Evolutionary conservation across 2,888 invertebrate genomes (phyloP).

Genomic region (Biston stratarius): DNA sequence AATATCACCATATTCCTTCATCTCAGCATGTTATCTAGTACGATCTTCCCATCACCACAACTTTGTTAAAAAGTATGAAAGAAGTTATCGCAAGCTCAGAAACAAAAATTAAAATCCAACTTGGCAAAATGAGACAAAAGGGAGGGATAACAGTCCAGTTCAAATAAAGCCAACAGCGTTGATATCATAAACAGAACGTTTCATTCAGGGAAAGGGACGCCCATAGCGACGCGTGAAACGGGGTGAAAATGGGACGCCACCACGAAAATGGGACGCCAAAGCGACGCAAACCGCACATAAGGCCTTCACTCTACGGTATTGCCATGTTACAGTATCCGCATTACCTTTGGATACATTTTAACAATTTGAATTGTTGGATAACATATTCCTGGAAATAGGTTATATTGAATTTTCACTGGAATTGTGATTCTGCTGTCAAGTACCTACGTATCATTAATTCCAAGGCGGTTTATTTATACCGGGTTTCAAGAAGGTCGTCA

Average conservation of each 20-base stretch:
- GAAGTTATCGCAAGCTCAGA: neutral
- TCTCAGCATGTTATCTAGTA: too few relatives aligned
- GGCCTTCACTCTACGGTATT: neutral
- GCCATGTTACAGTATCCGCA: neutral
- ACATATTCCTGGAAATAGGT: too few relatives aligned
- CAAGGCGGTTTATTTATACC: too few relatives aligned
- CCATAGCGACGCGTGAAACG: slow-evolving; percentile 3
- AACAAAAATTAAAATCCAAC: slow-evolving; percentile 13
- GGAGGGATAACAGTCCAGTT: slow-evolving; percentile 11
- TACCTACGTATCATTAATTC: too few relatives aligned
- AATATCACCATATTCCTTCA: too few relatives aligned
- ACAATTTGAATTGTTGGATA: neutral
- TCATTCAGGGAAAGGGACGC: slow-evolving; percentile 16
- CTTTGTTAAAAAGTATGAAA: neutral
- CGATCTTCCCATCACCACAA: neutral
- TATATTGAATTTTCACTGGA: too few relatives aligned
- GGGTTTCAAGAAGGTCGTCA: too few relatives aligned
- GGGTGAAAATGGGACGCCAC: slow-evolving; percentile 1
- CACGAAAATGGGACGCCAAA: slow-evolving; percentile 16
- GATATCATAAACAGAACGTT: slow-evolving; percentile 20
- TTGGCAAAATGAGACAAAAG: slow-evolving; percentile 7
- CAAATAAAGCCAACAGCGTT: slow-evolving; percentile 15
- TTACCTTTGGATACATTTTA: neutral
- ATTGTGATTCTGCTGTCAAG: too few relatives aligned
- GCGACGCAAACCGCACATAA: slow-evolving; percentile 14